phyloP scores from a whole-genome alignment of 2,113 vertebrate genomes.

The Felis chaus region DNA sequence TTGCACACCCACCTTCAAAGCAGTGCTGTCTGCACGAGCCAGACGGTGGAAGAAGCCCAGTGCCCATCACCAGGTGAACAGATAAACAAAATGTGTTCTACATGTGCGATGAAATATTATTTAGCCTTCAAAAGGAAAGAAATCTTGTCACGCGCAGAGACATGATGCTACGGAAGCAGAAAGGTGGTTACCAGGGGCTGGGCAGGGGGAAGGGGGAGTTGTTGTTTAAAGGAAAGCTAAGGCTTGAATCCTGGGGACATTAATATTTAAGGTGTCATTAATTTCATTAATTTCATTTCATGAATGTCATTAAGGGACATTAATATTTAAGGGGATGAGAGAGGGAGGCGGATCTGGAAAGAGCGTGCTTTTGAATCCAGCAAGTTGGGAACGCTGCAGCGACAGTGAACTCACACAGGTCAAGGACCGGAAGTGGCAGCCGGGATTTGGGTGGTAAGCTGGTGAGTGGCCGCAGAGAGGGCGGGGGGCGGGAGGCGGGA shows the following conservation, averaged over 20 bases:
- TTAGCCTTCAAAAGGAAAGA: neutral
- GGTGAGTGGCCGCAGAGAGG: neutral
- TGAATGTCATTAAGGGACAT: too few species aligned
- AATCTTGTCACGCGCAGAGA: neutral
- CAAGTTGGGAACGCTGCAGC: neutral
- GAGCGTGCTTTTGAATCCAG: neutral
- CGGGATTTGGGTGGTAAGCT: neutral
- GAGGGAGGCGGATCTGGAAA: neutral
- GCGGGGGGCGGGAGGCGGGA: accelerated
- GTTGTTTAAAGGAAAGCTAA: neutral
- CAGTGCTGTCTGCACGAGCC: neutral
- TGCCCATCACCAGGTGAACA: neutral
- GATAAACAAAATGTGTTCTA: neutral
- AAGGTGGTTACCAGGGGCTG: neutral
- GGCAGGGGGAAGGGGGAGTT: neutral
- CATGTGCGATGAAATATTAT: neutral
- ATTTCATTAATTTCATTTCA: too few species aligned
- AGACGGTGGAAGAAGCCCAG: neutral
- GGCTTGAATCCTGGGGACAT: neutral
- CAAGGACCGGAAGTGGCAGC: neutral
- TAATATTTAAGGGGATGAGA: neutral
- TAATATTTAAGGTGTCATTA: neutral
- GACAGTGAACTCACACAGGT: neutral
- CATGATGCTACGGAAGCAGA: neutral
- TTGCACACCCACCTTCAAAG: neutral